Evolutionary conservation across 1,140 invertebrate genomes (phyloP).

Genomic region (Pararge aegeria): DNA sequence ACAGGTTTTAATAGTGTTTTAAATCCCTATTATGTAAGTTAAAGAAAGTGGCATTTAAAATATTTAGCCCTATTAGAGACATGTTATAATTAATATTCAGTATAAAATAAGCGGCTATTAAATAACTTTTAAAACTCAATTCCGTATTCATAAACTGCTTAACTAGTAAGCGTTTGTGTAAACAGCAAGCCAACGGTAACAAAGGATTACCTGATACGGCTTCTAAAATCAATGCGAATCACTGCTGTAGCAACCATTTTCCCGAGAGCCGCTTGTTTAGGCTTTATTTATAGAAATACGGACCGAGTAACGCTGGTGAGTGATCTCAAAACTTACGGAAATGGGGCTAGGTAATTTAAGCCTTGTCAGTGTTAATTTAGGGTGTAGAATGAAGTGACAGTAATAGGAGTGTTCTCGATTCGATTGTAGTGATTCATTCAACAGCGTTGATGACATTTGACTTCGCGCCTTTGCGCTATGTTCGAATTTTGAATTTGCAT

Average conservation of each 20-base stretch:
- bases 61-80: too few relatives aligned
- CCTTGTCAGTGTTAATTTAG: constrained; percentile 26
- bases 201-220: constrained; percentile 63
- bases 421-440: constrained; percentile 64
- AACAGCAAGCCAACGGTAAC: constrained; percentile 68
- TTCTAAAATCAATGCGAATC: constrained; percentile 76
- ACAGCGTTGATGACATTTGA: constrained; percentile 54
- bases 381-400: constrained; percentile 27
- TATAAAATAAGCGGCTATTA: constrained; percentile 36
- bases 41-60: not conserved
- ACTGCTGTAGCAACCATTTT: constrained; percentile 40
- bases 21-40: too few relatives aligned
- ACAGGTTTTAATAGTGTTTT: too few relatives aligned
- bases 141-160: constrained; percentile 66
- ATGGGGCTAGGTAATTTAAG: constrained; percentile 30
- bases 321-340: constrained; percentile 38
- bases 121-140: constrained; percentile 46
- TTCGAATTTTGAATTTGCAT: constrained; percentile 49
- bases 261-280: constrained; percentile 33
- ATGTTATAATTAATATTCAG: constrained; percentile 3
- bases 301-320: constrained; percentile 38
- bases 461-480: constrained; percentile 42
- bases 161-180: constrained; percentile 74
- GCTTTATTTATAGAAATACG: constrained; percentile 22
- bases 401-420: constrained; percentile 37